Base-by-base conservation (phyloP, 2,888 invertebrate species). In the Timema podura region DNA sequence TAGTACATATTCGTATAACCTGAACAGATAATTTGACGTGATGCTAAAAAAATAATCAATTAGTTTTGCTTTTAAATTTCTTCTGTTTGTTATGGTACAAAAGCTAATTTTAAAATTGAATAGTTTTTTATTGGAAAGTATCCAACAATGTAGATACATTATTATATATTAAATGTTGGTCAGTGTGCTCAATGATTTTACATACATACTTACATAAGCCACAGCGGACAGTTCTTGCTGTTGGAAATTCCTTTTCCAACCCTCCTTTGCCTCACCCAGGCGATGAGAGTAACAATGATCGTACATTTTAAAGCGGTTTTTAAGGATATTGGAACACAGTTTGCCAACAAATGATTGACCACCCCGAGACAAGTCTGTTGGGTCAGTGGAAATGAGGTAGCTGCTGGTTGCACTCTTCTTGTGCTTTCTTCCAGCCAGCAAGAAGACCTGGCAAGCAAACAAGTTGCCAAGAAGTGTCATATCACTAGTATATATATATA, bases 341-440 rank as follows among this genome's bases (percentile, higher is more conserved):
- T 99, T 99, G 59, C 98, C 98, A 45, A 96, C 91, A 81, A 91
- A 99, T 6, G 96, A 92, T 77, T 97, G 96, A 0, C 95, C 97
- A 59, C 89, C 91, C 64, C 98, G 87, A 0, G 96, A 95, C 74
- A 99, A 83, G 83, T 99, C 98, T 0, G 98, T 98, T 0, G 98
- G 96, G 82, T 99, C 99, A 9, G 95, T 95, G 6, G 98, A 97
- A 77, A 99, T 95, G 69, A 99, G 86, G 81, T 99, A 99, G 83
- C 99, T 99, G 68, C 98, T 97, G 1, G 99, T 99, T 59, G 96
- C 89, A 77, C 97, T 98, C 84, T 98, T 98, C 86, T 99, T 99
- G 67, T 99, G 87, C 81, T 98, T 98, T 69, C 99, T 88, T 0
- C 93, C 97, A 81, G 89, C 91, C 49, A 91, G 79, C 72, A 91